Evolutionary conservation across 2,797 vertebrate species (phyloP), one percentile per base, ranked within the genome.

Genomic region (Coreius guichenoti): DNA sequence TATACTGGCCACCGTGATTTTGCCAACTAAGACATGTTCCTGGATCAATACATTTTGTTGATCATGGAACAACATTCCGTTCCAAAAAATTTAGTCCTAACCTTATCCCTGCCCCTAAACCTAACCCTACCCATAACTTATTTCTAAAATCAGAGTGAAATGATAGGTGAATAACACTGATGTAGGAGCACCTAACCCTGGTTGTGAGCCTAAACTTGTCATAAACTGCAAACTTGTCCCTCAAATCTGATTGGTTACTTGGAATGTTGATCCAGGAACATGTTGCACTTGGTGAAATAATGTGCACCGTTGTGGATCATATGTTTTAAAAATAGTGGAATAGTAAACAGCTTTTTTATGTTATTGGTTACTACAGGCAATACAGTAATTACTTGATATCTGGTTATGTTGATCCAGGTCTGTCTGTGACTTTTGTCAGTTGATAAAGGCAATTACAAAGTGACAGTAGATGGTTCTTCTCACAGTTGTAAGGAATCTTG

Each of bases 401-500:
- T 26, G 33, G 16, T 63, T 13, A 5, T 31, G 17, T 82, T 72
- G n/a, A 29, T 31, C 7, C 16, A 47, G 26, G 0, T 73, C 61
- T 31, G 26, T 26, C 13, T 39, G 9, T 49, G 67, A 26, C 11
- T 74, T 82, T 73, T n/a, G 23, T 45, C 68, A 72, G 12, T 33
- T 58, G 33, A 43, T 43, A 39, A 56, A 72, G 33, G 43, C 0
- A 1, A 54, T 43, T 72, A 11, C n/a, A 36, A 45, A 82, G 76
- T 88, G 82, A 63, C 31, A 51, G 58, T 83, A 68, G 72, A 80
- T 83, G 43, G 33, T 43, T 76, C 65, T 76, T 84, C 82, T 82
- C 70, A 33, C 78, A 83, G 54, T 51, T 85, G 68, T 69, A 31
- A 63, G 72, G 33, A 70, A 63, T 81, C 17, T 49, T 81, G 85